These are phyloP conservation scores for Scleropages formosus DNA, from an alignment of 2,797 vertebrate species.

Conservation along the genomic window DNA sequence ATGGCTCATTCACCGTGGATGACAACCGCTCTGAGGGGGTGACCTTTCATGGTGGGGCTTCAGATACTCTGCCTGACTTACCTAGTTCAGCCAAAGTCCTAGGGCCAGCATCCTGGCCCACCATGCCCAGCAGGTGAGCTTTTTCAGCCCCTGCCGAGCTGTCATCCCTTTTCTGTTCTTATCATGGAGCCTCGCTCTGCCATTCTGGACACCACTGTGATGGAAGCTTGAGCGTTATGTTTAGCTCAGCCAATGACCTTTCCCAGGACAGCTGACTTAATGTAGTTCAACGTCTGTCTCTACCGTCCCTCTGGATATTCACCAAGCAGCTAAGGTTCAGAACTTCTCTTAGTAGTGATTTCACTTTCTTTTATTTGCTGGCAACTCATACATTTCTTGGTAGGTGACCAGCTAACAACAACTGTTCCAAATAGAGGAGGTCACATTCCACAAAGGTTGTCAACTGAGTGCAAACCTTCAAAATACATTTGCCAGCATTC, in stretches of 20 bases:
- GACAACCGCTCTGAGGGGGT: neutral
- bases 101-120: neutral
- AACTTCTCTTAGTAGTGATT: neutral
- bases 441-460: too few species aligned
- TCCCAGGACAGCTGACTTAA: neutral
- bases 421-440: neutral
- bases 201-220: neutral
- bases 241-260: neutral
- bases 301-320: neutral
- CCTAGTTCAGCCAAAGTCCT: neutral
- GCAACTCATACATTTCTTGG: neutral
- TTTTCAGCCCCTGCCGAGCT: too few species aligned
- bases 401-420: neutral
- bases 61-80: neutral
- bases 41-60: constrained; percentile 5
- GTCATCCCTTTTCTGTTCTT: neutral
- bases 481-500: too few species aligned
- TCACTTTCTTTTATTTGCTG: too few species aligned
- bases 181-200: neutral
- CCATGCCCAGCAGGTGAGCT: constrained; percentile 20
- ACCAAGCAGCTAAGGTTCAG: neutral
- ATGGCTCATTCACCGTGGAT: neutral
- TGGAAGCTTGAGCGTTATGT: neutral
- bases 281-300: too few species aligned
- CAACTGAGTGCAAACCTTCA: too few species aligned